phyloP scores from a whole-genome alignment of 2,797 vertebrate species.

The Propithecus deckenii region DNA sequence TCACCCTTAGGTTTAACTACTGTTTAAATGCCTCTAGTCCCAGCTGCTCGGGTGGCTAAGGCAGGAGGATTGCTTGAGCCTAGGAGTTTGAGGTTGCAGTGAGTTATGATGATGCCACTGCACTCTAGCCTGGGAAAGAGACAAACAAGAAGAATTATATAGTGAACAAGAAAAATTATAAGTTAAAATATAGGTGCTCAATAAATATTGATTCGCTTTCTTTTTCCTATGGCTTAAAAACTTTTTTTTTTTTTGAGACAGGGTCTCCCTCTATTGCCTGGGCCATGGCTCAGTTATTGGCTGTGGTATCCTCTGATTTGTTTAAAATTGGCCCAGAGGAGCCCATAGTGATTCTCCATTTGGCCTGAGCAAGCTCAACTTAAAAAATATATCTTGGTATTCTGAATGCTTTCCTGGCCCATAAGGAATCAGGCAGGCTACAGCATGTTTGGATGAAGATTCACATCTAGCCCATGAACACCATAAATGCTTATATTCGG shows the following conservation, averaged over 20 bases:
- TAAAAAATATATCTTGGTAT: conserved; percentile 2
- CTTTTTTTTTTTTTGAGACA: background rate
- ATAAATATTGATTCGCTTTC: background rate
- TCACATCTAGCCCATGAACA: background rate
- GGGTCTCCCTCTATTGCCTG: background rate
- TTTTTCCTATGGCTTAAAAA: background rate
- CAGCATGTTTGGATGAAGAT: background rate
- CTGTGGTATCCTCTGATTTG: background rate
- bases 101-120: background rate
- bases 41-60: background rate
- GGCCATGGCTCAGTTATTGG: background rate
- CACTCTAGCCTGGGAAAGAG: background rate
- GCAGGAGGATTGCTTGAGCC: background rate
- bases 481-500: conserved; percentile 32
- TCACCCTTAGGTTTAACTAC: background rate
- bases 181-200: background rate
- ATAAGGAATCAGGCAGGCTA: background rate
- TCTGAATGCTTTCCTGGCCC: background rate
- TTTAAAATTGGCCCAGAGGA: background rate
- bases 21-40: background rate
- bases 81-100: background rate
- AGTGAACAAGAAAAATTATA: background rate
- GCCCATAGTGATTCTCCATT: background rate
- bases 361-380: background rate
- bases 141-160: background rate